Percentiles rank a stretch among this genome's conserved stretches.
phyloP scores from a whole-genome alignment of 2,113 vertebrate genomes.

The Gasterosteus nipponicus region DNA sequence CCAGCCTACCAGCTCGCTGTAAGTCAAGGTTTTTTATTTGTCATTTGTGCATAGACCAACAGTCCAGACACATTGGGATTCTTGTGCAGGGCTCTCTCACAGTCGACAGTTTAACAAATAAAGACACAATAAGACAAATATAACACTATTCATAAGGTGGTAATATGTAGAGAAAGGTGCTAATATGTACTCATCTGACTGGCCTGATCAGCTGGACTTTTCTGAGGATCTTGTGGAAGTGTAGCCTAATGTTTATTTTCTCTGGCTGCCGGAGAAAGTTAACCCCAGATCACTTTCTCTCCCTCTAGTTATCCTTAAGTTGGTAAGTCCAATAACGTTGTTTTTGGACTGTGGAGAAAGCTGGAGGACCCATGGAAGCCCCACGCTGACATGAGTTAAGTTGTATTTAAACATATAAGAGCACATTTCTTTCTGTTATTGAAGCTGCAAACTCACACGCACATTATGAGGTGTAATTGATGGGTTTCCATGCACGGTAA shows the following conservation, averaged over 20 bases:
- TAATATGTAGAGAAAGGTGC: too few species aligned
- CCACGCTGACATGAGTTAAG: background rate
- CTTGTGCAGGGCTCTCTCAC: too few species aligned
- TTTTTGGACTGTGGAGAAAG: background rate
- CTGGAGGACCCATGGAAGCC: too few species aligned
- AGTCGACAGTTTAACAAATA: too few species aligned
- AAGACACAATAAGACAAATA: too few species aligned
- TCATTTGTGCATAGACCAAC: too few species aligned
- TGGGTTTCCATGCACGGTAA: background rate
- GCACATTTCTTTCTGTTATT: background rate
- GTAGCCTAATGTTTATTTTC: background rate
- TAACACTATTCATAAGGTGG: too few species aligned
- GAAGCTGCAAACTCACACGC: background rate
- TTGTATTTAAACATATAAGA: background rate
- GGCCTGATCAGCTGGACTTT: conserved; percentile 2
- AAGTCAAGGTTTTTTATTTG: background rate
- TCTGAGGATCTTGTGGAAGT: background rate
- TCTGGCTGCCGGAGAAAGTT: background rate
- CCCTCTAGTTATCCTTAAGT: too few species aligned
- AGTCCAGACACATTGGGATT: too few species aligned
- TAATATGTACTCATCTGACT: conserved; percentile 4
- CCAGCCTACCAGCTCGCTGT: background rate
- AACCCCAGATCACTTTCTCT: background rate
- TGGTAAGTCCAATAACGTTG: background rate
- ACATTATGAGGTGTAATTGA: background rate